phyloP scores from a whole-genome alignment of 2,113 vertebrate genomes.

The Pluvianellus socialis region DNA sequence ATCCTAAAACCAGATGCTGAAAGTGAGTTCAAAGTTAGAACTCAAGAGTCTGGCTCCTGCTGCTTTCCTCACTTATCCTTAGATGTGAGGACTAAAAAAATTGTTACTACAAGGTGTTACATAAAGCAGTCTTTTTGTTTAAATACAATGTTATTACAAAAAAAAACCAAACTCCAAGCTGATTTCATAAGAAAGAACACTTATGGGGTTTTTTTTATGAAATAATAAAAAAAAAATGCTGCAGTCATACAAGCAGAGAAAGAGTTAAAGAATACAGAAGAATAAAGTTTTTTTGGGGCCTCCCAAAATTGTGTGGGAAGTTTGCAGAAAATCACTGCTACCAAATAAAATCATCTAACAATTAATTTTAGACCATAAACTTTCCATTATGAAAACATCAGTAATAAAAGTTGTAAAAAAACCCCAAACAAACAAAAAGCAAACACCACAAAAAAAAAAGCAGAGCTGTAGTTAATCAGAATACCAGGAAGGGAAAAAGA shows the following conservation, averaged over 20 bases:
- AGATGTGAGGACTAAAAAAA: background rate
- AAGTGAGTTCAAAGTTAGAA: background rate
- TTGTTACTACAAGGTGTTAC: background rate
- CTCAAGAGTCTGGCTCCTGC: background rate
- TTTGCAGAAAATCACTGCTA: slow-evolving; percentile 14
- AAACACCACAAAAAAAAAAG: background rate
- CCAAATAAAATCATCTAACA: slow-evolving; percentile 16
- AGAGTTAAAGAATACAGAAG: background rate
- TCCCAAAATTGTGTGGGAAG: background rate
- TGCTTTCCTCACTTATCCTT: background rate
- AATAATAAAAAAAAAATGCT: background rate
- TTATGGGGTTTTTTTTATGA: background rate
- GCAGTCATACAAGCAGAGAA: background rate
- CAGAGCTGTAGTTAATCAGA: slow-evolving; percentile 3
- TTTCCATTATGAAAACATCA: slow-evolving; percentile 6
- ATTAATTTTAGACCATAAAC: slow-evolving; percentile 21
- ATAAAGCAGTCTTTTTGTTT: background rate
- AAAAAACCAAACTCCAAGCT: background rate
- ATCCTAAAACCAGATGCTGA: slow-evolving; percentile 13
- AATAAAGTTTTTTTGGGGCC: background rate
- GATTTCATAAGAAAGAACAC: background rate
- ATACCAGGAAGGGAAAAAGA: slow-evolving; percentile 9
- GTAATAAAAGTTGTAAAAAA: background rate
- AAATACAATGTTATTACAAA: background rate
- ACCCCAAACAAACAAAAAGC: background rate